These are phyloP conservation scores for Panonychus citri DNA, from an alignment of 1,140 invertebrate species.

Conservation along the genomic window DNA sequence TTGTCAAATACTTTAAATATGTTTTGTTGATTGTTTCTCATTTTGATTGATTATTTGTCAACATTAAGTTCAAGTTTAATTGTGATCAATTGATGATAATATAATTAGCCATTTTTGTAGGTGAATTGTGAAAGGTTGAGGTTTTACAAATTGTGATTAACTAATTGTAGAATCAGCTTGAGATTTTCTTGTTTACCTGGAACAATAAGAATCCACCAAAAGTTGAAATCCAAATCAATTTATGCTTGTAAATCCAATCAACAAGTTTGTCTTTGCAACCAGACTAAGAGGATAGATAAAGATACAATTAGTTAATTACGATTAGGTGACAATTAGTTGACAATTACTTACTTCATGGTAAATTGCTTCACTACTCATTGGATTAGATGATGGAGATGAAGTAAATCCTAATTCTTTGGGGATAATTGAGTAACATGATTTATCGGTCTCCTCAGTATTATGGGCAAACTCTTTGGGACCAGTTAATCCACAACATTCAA, in stretches of 20 bases:
- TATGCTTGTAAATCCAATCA: conserved; percentile 21
- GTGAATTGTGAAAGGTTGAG: not conserved
- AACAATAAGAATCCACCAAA: conserved; percentile 15
- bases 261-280: conserved; percentile 22
- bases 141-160: not conserved
- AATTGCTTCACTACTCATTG: not conserved
- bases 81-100: too few species aligned
- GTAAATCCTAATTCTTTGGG: conserved; percentile 11
- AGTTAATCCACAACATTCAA: conserved; percentile 25
- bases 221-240: conserved; percentile 20
- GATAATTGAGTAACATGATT: conserved; percentile 21
- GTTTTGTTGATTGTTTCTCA: too few species aligned
- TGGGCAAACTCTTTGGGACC: conserved; percentile 26
- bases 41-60: too few species aligned
- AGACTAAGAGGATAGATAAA: conserved; percentile 14
- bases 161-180: too few species aligned
- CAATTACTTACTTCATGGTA: not conserved
- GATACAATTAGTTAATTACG: not conserved
- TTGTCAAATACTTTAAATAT: too few species aligned
- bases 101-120: too few species aligned
- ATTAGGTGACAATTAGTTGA: not conserved
- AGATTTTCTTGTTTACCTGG: too few species aligned
- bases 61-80: too few species aligned
- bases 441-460: conserved; percentile 23
- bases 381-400: not conserved